Evolutionary conservation across 1,140 invertebrate species (phyloP), one percentile per base, ranked within the genome.

Genomic region (Orchestia grillus): DNA sequence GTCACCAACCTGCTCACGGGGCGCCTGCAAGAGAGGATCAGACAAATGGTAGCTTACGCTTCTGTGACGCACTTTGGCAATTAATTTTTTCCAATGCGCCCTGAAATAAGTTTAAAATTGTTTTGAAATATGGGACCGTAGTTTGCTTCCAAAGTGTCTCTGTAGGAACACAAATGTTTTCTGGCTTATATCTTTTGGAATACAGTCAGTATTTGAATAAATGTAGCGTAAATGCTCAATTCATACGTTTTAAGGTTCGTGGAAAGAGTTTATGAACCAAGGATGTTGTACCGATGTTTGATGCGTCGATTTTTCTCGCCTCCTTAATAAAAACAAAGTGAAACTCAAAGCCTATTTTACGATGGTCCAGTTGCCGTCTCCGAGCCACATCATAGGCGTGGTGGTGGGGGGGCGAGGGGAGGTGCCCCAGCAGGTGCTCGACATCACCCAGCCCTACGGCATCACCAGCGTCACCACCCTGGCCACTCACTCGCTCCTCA

Each of bases 391-490:
- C 28, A 94, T 97, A 11, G 97, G 97, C 19, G 96, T 97, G 42
- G 96, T 97, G 0, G 97, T 97, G 28, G 96, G 96, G 36, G 96
- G 96, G 1, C 42, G n/a, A 0, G 96, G 96, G n/a, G 96, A 97
- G 42, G 96, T 96, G 87, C 95, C 96, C 36, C 53, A 96, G 41
- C 96, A 97, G 88, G 95, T 97, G 44, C 95, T 97, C 8, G 96
- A 97, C 90, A 96, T 97, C 53, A 97, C 96, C 4, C 96, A 97
- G 87, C 96, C 97, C 15, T 97, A 97, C n/a, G 96, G 96, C 19
- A 97, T 97, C 44, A 96, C 97, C 44, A 97, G 97, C 11, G 19
- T 97, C 36, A 97, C 97, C 19, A 97, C 97, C 0, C 96, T 96
- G 23, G 97, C 97, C 19, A 95, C 97, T 0, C 96, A 96, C 77